A percentile compares a stretch with the other conserved stretches of the same genome.
These are phyloP conservation scores for Gymnoscopelus microlampas DNA, from an alignment of 2,797 vertebrate genomes.

Conservation along the genomic window DNA sequence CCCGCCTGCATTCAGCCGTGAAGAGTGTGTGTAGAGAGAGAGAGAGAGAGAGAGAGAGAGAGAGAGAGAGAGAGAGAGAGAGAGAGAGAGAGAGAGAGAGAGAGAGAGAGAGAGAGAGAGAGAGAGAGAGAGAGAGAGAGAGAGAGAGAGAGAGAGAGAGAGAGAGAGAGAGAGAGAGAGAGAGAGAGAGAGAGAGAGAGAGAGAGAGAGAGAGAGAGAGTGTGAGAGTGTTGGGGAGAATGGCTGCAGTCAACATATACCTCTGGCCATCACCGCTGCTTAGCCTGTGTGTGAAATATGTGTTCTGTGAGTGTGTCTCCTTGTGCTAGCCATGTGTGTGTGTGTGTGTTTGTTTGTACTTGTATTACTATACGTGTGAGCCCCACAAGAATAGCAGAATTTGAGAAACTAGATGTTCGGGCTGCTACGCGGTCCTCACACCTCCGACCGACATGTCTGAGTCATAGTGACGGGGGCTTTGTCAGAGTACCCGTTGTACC, in stretches of 20 bases:
- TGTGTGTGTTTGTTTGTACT: too few relatives aligned
- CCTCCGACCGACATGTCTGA: too few relatives aligned
- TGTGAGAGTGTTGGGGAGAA: not conserved
- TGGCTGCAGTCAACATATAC: constrained; percentile 57
- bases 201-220: constrained; percentile 13
- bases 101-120: not conserved
- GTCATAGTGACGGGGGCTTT: too few relatives aligned
- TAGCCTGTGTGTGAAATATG: constrained; percentile 35
- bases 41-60: constrained; percentile 10
- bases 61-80: too few relatives aligned
- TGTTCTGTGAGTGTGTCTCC: constrained; percentile 1
- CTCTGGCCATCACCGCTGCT: constrained; percentile 56
- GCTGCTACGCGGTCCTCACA: too few relatives aligned
- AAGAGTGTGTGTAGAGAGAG: constrained; percentile 40
- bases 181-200: constrained; percentile 19
- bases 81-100: too few relatives aligned
- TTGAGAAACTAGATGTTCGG: too few relatives aligned
- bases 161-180: constrained; percentile 23
- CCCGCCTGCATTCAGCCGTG: constrained; percentile 60
- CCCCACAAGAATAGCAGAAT: too few relatives aligned
- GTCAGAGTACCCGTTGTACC: too few relatives aligned
- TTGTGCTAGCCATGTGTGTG: constrained; percentile 17
- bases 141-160: constrained; percentile 29
- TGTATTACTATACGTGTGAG: too few relatives aligned
- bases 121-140: constrained; percentile 22